These are phyloP conservation scores for Montipora sp. DNA, from an alignment of 64 coral and sea anemone species.

Conservation along the genomic window DNA sequence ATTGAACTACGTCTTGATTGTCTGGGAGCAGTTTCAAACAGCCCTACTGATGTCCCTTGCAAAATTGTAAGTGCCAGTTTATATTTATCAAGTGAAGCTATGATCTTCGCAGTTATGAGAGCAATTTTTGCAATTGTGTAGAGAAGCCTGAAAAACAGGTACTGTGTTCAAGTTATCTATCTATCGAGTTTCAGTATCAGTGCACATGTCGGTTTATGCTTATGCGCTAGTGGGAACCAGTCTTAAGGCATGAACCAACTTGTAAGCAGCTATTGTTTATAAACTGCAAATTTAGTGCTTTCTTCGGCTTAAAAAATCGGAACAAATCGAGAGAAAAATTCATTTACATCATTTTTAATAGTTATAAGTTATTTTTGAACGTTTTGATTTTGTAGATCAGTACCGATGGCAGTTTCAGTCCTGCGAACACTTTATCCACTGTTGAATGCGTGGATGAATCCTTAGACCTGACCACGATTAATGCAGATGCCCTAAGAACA, in stretches of 20 bases:
- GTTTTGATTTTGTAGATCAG: not conserved
- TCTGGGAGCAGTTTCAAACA: not conserved
- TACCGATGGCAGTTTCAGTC: not conserved
- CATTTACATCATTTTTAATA: not conserved
- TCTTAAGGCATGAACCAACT: not conserved
- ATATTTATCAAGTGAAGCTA: not conserved
- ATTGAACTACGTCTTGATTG: not conserved
- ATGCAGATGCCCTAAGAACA: not conserved
- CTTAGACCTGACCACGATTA: not conserved
- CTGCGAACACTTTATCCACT: not conserved
- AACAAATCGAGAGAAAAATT: not conserved
- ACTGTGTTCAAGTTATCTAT: not conserved
- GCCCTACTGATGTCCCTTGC: not conserved
- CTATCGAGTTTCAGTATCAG: not conserved
- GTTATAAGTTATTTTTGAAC: conserved; percentile 8
- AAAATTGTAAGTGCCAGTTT: not conserved
- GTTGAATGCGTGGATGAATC: not conserved
- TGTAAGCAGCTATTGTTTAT: no score
- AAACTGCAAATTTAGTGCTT: not conserved
- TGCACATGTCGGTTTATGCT: no score
- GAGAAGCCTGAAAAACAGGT: not conserved
- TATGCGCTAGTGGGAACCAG: no score
- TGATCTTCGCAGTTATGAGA: no score
- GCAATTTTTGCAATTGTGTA: no score
- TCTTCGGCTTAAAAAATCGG: not conserved